Evolutionary conservation across 2,797 vertebrate species (phyloP), one percentile per base, ranked within the genome.

Genomic region (Clamator glandarius): DNA sequence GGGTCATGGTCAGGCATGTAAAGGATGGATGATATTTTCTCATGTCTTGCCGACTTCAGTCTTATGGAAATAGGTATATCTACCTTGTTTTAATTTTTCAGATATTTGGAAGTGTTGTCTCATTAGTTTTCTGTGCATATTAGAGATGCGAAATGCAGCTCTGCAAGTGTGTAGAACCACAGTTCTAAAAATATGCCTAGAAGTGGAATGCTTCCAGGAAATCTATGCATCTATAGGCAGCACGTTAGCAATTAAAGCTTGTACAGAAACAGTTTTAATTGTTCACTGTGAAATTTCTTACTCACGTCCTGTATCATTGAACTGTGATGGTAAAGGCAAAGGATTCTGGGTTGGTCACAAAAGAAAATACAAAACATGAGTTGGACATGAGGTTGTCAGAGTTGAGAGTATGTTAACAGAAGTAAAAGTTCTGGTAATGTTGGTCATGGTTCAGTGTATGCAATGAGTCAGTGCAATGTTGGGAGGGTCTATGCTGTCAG

Each of bases 31-130:
- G 4, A 33, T 4, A 7, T 44, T 6, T 73, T 8, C 12, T 57
- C 16, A 23, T 63, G 24, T 15, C 4, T 2, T 41, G 5, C 68
- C 17, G 72, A 11, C 52, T 52, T 64, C 4, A 48, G 25, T 41
- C 17, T 19, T 72, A 41, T 0, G 4, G 17, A 59, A 78, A n/a
- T 2, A 12, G 26, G 2, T 1, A 0, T 69, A 13, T 36, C 11
- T 36, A 1, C 44, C n/a, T 18, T 48, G 15, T 24, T 73, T 52
- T 51, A 12, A 18, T 41, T 77, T 77, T 6, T 42, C 5, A n/a
- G 11, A 23, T 48, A 31, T 11, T 81, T 66, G 3, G 8, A 87
- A 50, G 4, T 68, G 9, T 10, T 79, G 23, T 39, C 5, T 39
- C 7, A 8, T 74, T 77, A 14, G 4, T 36, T 3, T 73, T 44